A percentile compares a stretch with the other conserved stretches of the same genome.
phyloP scores from a whole-genome alignment of 2,797 vertebrate species.

The Hydrolagus colliei region DNA sequence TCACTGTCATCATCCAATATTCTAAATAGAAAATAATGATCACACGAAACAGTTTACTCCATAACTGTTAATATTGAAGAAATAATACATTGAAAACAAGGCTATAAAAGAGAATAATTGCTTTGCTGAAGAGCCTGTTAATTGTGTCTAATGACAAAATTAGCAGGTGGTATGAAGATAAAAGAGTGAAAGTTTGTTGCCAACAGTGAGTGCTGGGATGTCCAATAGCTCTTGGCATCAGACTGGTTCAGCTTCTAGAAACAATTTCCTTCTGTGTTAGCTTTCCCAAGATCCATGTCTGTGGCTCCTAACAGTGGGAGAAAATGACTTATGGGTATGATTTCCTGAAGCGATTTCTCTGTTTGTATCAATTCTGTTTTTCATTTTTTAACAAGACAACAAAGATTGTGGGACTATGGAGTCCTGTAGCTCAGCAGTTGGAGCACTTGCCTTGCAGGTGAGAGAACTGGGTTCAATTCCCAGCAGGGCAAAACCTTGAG shows the following conservation, averaged over 20 bases:
- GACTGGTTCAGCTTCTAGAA: background rate
- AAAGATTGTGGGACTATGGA: background rate
- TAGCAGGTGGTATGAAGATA: constrained; percentile 17
- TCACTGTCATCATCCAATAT: background rate
- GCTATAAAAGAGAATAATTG: background rate
- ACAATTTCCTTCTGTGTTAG: background rate
- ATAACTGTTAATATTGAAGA: background rate
- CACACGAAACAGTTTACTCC: no score
- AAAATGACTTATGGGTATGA: constrained; percentile 4
- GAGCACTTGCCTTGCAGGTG: no score
- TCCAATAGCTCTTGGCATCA: background rate
- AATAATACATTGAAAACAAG: background rate
- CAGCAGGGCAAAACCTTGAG: no score
- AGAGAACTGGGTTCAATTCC: no score
- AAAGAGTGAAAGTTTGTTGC: background rate
- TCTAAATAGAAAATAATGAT: background rate
- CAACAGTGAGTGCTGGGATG: background rate
- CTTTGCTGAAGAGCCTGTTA: background rate
- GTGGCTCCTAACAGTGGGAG: background rate
- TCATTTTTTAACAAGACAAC: background rate
- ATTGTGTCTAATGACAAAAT: background rate
- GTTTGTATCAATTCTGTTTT: background rate
- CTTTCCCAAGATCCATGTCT: background rate
- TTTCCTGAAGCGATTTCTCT: background rate
- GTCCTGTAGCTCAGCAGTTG: no score